These are phyloP conservation scores for Parochlus steinenii DNA, from an alignment of 2,888 invertebrate genomes.

Conservation along the genomic window DNA sequence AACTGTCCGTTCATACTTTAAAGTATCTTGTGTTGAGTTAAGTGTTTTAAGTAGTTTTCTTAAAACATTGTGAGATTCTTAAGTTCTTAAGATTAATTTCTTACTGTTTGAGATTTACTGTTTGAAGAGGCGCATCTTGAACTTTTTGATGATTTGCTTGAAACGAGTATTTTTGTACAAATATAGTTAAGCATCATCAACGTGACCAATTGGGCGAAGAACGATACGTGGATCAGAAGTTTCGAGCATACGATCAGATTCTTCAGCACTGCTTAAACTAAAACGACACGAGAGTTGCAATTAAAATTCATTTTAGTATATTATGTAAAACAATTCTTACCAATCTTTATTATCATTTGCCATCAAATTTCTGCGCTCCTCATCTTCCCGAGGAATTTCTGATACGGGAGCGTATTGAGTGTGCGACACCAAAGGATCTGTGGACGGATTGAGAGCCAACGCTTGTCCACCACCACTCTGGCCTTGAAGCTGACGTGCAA, in stretches of 20 bases:
- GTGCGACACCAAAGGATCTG: conserved; percentile 51
- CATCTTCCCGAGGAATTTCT: conserved; percentile 47
- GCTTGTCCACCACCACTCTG: conserved; percentile 34
- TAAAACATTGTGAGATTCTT: no score
- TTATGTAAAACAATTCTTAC: conserved; percentile 28
- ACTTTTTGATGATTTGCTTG: no score
- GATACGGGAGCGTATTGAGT: conserved; percentile 62
- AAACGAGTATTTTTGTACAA: no score
- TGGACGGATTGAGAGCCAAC: conserved; percentile 54
- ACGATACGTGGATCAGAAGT: conserved; percentile 48
- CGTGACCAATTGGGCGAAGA: no score
- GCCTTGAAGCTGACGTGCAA: conserved; percentile 25
- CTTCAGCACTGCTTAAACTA: conserved; percentile 50
- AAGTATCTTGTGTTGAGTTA: no score
- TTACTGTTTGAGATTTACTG: no score
- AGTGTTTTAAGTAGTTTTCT: no score
- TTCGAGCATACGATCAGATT: conserved; percentile 59
- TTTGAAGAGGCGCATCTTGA: no score
- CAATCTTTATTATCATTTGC: conserved; percentile 56
- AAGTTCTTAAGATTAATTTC: no score
- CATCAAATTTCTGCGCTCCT: conserved; percentile 58
- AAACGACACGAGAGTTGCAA: conserved; percentile 20
- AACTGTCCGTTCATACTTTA: no score
- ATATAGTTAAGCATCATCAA: no score
- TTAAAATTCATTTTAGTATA: conserved; percentile 1